Conservation (phyloP, 2,888 invertebrate species). For the Ferdinandea cuprea region DNA sequence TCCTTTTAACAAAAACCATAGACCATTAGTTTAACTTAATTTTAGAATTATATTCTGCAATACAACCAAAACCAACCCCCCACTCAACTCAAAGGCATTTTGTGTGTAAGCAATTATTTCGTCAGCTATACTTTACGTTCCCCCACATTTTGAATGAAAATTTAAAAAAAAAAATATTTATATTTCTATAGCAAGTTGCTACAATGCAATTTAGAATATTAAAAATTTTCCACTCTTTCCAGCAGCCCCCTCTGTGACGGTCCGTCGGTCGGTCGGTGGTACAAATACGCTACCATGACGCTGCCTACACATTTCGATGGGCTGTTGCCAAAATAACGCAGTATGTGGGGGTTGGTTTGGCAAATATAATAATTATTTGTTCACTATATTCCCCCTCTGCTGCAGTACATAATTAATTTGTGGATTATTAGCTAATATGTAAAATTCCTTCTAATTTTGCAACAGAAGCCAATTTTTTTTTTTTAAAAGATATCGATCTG, state of each 20-base stretch:
- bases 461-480: constrained; percentile 9
- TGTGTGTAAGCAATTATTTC: constrained; percentile 30
- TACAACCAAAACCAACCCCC: background rate
- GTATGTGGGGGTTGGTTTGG: constrained; percentile 27
- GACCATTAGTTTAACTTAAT: constrained; percentile 2
- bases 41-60: constrained; percentile 6
- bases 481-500: constrained; percentile 22
- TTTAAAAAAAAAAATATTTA: background rate
- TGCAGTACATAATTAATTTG: constrained; percentile 35
- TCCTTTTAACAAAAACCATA: constrained; percentile 23
- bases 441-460: constrained; percentile 27
- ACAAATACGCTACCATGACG: constrained; percentile 3
- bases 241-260: background rate
- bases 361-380: background rate
- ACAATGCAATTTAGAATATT: constrained; percentile 26
- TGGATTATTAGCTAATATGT: constrained; percentile 37
- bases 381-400: background rate
- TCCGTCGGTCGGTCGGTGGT: too few species aligned
- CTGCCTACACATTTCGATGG: constrained; percentile 26
- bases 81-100: background rate
- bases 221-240: constrained; percentile 48
- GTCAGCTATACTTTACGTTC: constrained; percentile 18
- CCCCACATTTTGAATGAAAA: constrained; percentile 5
- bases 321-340: constrained; percentile 21
- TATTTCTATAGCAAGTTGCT: background rate